Percentiles rank a stretch among this genome's conserved stretches.
Conservation (phyloP, 2,797 vertebrate genomes). For the Hephaestus fuliginosus region DNA sequence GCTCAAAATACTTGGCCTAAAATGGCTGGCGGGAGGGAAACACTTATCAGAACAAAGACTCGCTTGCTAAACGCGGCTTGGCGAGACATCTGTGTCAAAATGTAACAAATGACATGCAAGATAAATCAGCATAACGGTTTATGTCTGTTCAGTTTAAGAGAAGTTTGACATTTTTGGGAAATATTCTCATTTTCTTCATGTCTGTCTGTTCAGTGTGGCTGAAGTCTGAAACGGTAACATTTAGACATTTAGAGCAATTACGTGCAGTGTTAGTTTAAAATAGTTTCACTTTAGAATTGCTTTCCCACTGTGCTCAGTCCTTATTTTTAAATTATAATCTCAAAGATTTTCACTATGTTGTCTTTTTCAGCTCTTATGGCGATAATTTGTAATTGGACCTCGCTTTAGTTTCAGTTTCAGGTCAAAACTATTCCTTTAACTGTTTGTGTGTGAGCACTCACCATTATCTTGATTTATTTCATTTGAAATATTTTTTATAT, state of each 20-base stretch:
- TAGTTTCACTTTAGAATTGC: no score
- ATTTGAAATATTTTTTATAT: background rate
- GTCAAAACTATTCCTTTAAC: background rate
- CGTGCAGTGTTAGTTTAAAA: background rate
- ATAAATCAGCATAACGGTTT: background rate
- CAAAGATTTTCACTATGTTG: no score
- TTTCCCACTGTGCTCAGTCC: no score
- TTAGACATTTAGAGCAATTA: background rate
- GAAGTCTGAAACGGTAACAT: background rate
- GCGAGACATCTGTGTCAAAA: background rate
- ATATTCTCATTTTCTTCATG: background rate
- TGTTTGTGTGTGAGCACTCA: background rate
- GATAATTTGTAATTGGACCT: no score
- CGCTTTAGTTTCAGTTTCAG: no score
- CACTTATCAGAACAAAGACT: slow-evolving; percentile 40
- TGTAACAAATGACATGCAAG: background rate
- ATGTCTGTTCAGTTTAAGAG: background rate
- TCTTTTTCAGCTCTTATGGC: no score
- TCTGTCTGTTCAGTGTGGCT: background rate
- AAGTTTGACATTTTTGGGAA: background rate
- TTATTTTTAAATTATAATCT: no score
- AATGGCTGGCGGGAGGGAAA: slow-evolving; percentile 56
- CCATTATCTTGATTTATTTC: background rate
- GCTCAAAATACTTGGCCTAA: slow-evolving; percentile 78
- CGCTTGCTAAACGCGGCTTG: background rate